These are phyloP conservation scores for Aptenodytes forsteri DNA, from an alignment of 2,113 vertebrate genomes.

Conservation along the genomic window DNA sequence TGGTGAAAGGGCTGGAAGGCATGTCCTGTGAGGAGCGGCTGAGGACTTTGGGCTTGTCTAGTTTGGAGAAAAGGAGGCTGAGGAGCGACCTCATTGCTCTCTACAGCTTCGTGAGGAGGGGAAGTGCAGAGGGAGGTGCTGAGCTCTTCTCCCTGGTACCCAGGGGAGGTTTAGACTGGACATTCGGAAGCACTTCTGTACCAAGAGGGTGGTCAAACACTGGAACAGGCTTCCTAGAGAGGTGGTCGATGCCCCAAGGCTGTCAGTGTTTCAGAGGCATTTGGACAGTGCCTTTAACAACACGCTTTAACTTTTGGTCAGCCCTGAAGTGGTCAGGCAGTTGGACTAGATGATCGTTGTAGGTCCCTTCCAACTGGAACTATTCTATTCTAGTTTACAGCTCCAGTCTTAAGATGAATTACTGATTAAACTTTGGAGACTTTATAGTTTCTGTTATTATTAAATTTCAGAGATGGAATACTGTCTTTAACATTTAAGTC, in stretches of 20 bases:
- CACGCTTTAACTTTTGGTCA: background rate
- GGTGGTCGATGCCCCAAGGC: accelerated
- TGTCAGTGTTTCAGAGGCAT: background rate
- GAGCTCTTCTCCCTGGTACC: too few species aligned
- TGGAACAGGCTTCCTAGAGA: background rate
- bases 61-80: too few species aligned
- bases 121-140: too few species aligned
- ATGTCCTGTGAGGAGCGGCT: too few species aligned
- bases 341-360: background rate
- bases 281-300: background rate
- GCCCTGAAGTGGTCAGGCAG: background rate
- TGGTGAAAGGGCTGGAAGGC: too few species aligned
- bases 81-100: too few species aligned
- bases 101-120: too few species aligned
- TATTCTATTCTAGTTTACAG: background rate
- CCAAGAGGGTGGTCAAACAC: background rate
- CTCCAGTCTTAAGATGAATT: background rate
- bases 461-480: background rate
- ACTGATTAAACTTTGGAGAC: background rate
- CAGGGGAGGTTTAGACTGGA: background rate
- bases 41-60: too few species aligned
- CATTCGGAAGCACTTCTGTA: background rate
- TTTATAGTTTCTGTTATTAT: background rate
- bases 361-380: background rate
- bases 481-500: background rate